phyloP scores from a whole-genome alignment of 1,140 invertebrate genomes.

The Sycobia sp. region DNA sequence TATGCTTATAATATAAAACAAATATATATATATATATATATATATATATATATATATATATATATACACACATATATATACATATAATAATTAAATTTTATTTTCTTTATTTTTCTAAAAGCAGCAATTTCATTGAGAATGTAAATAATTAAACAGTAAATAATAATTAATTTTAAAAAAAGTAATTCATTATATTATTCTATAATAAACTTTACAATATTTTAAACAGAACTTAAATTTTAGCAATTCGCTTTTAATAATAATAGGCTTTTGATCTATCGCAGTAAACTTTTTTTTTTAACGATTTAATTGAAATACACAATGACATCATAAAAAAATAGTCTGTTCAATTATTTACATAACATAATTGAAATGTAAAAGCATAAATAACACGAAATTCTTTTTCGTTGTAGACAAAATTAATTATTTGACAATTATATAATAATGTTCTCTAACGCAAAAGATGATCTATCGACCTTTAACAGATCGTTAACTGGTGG shows the following conservation, averaged over 20 bases:
- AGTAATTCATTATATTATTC: slow-evolving; percentile 18
- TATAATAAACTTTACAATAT: slow-evolving; percentile 22
- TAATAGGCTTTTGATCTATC: slow-evolving; percentile 5
- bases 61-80: slow-evolving; percentile 1
- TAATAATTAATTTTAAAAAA: slow-evolving; percentile 21
- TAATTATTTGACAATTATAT: slow-evolving; percentile 29
- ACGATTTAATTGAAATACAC: slow-evolving; percentile 10
- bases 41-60: too few relatives aligned
- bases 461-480: slow-evolving; percentile 13
- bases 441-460: slow-evolving; percentile 12
- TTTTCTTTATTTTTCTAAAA: slow-evolving; percentile 16
- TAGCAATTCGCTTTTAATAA: slow-evolving; percentile 3
- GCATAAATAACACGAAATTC: slow-evolving; percentile 28
- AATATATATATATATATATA: too few relatives aligned
- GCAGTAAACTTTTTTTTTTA: slow-evolving; percentile 1
- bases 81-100: neutral
- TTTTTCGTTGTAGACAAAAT: slow-evolving; percentile 24
- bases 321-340: slow-evolving; percentile 6
- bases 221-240: slow-evolving; percentile 18
- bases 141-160: slow-evolving; percentile 32
- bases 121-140: slow-evolving; percentile 35
- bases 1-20: neutral
- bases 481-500: slow-evolving; percentile 14
- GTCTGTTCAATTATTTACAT: slow-evolving; percentile 32
- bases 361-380: slow-evolving; percentile 23